Conservation (phyloP, 1,140 invertebrate genomes). For the Micrasema longulum region DNA sequence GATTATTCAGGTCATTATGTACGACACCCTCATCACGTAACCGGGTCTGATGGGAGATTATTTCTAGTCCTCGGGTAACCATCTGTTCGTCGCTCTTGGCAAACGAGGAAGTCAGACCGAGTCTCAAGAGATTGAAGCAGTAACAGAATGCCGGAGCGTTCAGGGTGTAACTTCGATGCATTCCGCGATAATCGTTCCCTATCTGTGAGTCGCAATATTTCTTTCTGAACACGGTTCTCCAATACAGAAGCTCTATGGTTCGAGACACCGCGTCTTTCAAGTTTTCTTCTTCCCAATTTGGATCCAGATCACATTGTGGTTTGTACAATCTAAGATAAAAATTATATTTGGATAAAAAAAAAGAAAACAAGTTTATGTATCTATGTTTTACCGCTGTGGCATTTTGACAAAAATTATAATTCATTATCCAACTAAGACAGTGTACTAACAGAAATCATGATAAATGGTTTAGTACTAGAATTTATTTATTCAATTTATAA, state of each 20-base stretch:
- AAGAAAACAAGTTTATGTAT: too few species aligned
- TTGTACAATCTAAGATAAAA: conserved; percentile 71
- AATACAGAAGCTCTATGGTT: conserved; percentile 72
- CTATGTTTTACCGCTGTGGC: too few species aligned
- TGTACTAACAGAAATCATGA: too few species aligned
- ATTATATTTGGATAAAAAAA: too few species aligned
- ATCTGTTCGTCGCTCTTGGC: conserved; percentile 70
- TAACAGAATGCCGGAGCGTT: conserved; percentile 84
- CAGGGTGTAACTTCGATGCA: conserved; percentile 63
- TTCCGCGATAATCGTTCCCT: conserved; percentile 36
- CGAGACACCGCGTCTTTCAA: conserved; percentile 72
- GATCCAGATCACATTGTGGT: conserved; percentile 83
- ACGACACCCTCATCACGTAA: conserved; percentile 67
- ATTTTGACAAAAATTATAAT: too few species aligned
- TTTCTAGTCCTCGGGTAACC: conserved; percentile 73
- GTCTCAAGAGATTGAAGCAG: conserved; percentile 83
- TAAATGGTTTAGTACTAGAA: too few species aligned
- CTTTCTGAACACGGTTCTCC: conserved; percentile 62
- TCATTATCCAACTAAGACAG: too few species aligned
- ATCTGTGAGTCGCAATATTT: conserved; percentile 15
- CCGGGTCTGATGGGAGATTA: conserved; percentile 80
- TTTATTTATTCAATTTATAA: too few species aligned
- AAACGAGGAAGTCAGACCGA: conserved; percentile 69
- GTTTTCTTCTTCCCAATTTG: conserved; percentile 82
- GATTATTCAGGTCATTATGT: conserved; percentile 73